Percentiles rank a stretch among this genome's conserved stretches.
These are phyloP conservation scores for Boleophthalmus pectinirostris DNA, from an alignment of 2,113 vertebrate species.

Conservation along the genomic window DNA sequence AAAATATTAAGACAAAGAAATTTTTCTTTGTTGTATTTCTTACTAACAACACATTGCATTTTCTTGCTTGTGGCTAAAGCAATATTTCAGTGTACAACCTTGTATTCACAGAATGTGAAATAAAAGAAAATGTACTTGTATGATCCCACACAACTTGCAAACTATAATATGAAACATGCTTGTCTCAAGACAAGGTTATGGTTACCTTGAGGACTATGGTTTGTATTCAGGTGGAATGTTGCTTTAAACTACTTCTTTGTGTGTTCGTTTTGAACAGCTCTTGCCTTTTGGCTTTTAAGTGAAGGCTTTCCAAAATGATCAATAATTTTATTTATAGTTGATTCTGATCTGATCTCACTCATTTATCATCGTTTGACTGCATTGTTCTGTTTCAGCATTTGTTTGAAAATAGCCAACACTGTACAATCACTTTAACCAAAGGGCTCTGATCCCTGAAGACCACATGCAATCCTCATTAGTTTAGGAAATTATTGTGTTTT, in stretches of 20 bases:
- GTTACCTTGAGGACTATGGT: slow-evolving; percentile 34
- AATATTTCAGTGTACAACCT: slow-evolving; percentile 42
- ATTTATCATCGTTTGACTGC: slow-evolving; percentile 20
- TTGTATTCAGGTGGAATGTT: slow-evolving; percentile 40
- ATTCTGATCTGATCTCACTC: neutral
- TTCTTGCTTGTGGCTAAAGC: slow-evolving; percentile 26
- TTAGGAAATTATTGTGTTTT: neutral
- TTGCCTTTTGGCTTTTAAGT: slow-evolving; percentile 7
- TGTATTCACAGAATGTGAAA: neutral
- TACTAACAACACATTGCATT: slow-evolving; percentile 12
- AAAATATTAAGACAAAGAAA: slow-evolving; percentile 28
- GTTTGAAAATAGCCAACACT: slow-evolving; percentile 46
- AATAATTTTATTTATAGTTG: neutral
- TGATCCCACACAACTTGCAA: slow-evolving; percentile 3
- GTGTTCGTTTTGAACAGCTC: neutral
- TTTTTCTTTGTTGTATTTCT: slow-evolving; percentile 15
- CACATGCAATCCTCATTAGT: slow-evolving; percentile 6
- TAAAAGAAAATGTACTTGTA: slow-evolving; percentile 21
- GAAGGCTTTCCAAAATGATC: neutral
- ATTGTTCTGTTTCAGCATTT: slow-evolving; percentile 29
- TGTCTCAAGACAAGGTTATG: neutral
- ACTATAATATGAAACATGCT: slow-evolving; percentile 5
- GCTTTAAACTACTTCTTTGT: slow-evolving; percentile 30
- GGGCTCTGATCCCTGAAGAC: slow-evolving; percentile 35
- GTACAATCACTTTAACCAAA: slow-evolving; percentile 56